Base-by-base conservation (phyloP, 1,140 invertebrate genomes). In the Nomia melanderi region DNA sequence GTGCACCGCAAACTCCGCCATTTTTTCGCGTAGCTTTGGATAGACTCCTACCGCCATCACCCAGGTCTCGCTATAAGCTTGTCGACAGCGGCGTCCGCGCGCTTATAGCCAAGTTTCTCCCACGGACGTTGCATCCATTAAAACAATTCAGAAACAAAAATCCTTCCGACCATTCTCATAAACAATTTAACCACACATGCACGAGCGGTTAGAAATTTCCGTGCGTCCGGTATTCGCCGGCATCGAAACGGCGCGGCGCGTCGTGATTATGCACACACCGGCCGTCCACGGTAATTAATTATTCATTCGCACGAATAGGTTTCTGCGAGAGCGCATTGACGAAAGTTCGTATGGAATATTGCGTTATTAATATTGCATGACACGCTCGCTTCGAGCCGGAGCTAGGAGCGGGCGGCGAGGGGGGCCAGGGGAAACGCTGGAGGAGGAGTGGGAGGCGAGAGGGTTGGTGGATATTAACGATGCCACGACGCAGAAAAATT, bases 361-460 rank as follows among this genome's bases (percentile, higher is more conserved):
- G 33, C 33, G 62, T 69, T 69, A 75, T 75, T 69, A 75, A 75
- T 75, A 75, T 59, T 14, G 1, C 62, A 29, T 75, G 63, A 65
- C 60, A 56, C 60, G 27, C n/a, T 50, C 29, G 27, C 27, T 2
- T 23, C 67, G 31, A 17, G n/a, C 9, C 59, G 27, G 29, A 17
- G 25, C 17, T 20, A 44, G 14, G 20, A 44, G 5, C 12, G 14
- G 6, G 4, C 14, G 4, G 41, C 12, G 41, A 17, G n/a, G 63
- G 11, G 14, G 41, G 14, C 36, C 3, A 63, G 3, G 11, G 27
- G 1, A 44, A 65, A n/a, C n/a, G n/a, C n/a, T n/a, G n/a, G n/a
- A n/a, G n/a, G n/a, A n/a, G n/a, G n/a, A n/a, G n/a, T n/a, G n/a
- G n/a, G n/a, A n/a, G n/a, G 25, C 56, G 41, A 60, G 47, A 50